These are phyloP conservation scores for Araneus ventricosus DNA, from an alignment of 1,140 invertebrate genomes.

Conservation along the genomic window DNA sequence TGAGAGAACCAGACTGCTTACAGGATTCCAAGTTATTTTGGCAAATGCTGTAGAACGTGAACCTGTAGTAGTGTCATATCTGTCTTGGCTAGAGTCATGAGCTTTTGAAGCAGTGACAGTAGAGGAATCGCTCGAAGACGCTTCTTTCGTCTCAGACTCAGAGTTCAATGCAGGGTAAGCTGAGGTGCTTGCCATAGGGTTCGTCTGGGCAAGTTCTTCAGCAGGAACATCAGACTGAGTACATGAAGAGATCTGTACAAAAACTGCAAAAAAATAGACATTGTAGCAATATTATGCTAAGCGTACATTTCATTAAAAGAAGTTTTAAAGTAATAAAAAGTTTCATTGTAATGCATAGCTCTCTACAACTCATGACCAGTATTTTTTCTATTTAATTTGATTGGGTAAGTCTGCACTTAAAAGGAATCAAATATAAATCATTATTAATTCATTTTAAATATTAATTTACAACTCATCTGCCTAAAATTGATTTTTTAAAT, in stretches of 20 bases:
- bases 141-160: background rate
- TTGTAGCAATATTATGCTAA: background rate
- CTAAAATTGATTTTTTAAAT: no score
- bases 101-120: background rate
- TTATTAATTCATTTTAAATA: no score
- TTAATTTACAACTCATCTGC: no score
- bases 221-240: slow-evolving; percentile 9
- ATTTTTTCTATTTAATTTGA: no score
- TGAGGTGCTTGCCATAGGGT: background rate
- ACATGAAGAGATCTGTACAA: background rate
- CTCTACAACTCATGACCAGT: no score
- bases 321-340: background rate
- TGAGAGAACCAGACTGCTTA: background rate
- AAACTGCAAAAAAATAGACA: background rate
- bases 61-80: background rate
- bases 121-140: background rate
- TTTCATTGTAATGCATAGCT: no score
- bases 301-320: background rate
- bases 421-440: no score
- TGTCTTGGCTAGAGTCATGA: background rate
- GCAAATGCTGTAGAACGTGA: background rate
- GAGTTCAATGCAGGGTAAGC: background rate
- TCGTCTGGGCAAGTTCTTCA: background rate
- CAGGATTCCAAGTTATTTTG: slow-evolving; percentile 35
- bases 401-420: no score